Evolutionary conservation across 2,888 invertebrate genomes (phyloP).

Genomic region (Lumbricus terrestris): DNA sequence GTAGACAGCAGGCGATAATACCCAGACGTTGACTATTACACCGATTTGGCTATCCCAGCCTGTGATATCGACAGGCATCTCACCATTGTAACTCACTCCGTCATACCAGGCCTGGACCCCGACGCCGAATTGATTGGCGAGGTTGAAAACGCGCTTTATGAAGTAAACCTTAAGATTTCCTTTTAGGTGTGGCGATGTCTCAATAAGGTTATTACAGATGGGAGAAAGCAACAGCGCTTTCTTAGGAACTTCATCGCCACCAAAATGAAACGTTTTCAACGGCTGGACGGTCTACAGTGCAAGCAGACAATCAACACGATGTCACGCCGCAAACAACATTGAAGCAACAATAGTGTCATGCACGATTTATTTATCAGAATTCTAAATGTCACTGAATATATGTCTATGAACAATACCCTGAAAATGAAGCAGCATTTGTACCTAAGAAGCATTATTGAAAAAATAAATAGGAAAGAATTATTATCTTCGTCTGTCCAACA

Average conservation of each 20-base stretch:
- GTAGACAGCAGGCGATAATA: conserved; percentile 43
- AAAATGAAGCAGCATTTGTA: neutral
- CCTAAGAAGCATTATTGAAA: too few relatives aligned
- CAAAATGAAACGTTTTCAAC: conserved; percentile 48
- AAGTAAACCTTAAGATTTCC: conserved; percentile 9
- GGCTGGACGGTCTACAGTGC: conserved; percentile 34
- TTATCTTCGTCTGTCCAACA: too few relatives aligned
- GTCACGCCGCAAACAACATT: neutral
- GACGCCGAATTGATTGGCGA: neutral
- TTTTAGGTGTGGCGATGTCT: neutral
- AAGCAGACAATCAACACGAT: neutral
- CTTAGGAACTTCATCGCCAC: conserved; percentile 52
- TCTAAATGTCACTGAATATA: neutral
- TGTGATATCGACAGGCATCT: neutral
- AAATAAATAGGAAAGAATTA: too few relatives aligned
- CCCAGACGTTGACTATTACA: conserved; percentile 45
- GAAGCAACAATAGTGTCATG: neutral
- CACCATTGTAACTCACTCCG: neutral
- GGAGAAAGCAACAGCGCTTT: conserved; percentile 51
- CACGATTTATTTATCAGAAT: neutral
- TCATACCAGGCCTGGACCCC: conserved; percentile 12
- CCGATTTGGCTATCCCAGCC: neutral
- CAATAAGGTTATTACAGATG: conserved; percentile 38
- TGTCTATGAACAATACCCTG: neutral
- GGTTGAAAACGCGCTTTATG: neutral